These are phyloP conservation scores for Haemorhous mexicanus DNA, from an alignment of 2,113 vertebrate species.

Conservation along the genomic window DNA sequence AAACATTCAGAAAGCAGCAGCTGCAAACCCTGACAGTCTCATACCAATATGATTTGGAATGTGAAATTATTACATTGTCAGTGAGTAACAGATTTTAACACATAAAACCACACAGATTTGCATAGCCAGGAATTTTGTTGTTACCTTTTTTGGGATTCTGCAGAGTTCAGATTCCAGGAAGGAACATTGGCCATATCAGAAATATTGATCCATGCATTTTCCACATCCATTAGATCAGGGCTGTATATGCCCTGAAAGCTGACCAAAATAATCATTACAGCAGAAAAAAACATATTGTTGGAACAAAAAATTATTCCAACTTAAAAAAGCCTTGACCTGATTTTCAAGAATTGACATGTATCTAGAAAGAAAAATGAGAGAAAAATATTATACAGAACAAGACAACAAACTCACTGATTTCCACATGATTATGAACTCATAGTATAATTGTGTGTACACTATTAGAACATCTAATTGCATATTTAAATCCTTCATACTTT, in stretches of 20 bases:
- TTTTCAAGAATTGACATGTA: neutral
- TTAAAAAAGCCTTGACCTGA: neutral
- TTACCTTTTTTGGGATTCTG: neutral
- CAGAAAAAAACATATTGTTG: neutral
- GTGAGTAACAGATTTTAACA: neutral
- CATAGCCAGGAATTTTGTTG: neutral
- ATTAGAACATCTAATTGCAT: neutral
- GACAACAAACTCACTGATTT: neutral
- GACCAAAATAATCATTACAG: neutral
- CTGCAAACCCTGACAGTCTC: neutral
- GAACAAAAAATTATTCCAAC: neutral
- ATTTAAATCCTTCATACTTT: neutral
- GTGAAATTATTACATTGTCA: neutral
- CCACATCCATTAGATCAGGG: neutral
- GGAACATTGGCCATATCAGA: neutral
- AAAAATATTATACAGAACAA: neutral
- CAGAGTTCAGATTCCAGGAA: neutral
- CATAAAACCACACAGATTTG: neutral
- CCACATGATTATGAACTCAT: neutral
- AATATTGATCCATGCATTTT: neutral
- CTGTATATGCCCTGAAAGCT: neutral
- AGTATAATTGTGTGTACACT: neutral
- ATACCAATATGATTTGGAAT: neutral
- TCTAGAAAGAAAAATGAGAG: neutral
- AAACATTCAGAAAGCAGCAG: neutral